Percentiles rank a stretch among this genome's conserved stretches.
Conservation (phyloP, 2,113 vertebrate genomes). For the Lonchura striata region DNA sequence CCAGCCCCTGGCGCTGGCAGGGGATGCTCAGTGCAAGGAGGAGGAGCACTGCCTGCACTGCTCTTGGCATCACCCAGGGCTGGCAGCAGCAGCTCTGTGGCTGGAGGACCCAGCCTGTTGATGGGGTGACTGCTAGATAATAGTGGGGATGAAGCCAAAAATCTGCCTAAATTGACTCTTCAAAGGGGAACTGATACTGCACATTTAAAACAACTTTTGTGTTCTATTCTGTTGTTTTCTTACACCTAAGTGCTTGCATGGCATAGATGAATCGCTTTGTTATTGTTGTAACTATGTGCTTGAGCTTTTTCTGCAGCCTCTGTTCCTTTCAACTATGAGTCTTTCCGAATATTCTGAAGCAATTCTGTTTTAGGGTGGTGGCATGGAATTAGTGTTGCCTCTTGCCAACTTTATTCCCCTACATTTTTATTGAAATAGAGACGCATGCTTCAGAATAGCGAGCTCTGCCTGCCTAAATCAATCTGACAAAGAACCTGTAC, state of each 20-base stretch:
- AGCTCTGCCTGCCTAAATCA: conserved; percentile 82
- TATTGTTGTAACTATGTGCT: conserved; percentile 81
- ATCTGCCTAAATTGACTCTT: not conserved
- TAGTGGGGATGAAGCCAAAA: not conserved
- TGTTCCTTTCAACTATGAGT: conserved; percentile 86
- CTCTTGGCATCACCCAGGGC: not conserved
- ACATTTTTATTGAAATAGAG: conserved; percentile 83
- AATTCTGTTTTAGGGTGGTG: conserved; percentile 99
- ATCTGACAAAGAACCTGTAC: conserved; percentile 1
- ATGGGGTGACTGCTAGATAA: not conserved
- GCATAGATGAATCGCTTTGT: conserved; percentile 75
- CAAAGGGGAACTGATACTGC: conserved; percentile 67
- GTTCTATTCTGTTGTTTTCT: conserved; percentile 70
- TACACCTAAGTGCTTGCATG: conserved; percentile 80
- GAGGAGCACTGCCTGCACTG: conserved; percentile 11
- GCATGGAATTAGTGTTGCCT: conserved; percentile 99
- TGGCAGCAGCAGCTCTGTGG: not conserved
- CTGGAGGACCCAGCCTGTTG: not conserved
- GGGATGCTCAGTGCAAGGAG: conserved; percentile 19
- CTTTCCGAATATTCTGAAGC: conserved; percentile 99
- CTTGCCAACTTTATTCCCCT: conserved; percentile 92
- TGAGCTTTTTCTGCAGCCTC: conserved; percentile 90
- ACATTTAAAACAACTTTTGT: conserved; percentile 76
- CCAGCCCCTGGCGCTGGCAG: not conserved
- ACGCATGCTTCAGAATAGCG: conserved; percentile 92